These are phyloP conservation scores for Platygyra sinensis DNA, from an alignment of 64 coral and sea anemone genomes.

Conservation along the genomic window DNA sequence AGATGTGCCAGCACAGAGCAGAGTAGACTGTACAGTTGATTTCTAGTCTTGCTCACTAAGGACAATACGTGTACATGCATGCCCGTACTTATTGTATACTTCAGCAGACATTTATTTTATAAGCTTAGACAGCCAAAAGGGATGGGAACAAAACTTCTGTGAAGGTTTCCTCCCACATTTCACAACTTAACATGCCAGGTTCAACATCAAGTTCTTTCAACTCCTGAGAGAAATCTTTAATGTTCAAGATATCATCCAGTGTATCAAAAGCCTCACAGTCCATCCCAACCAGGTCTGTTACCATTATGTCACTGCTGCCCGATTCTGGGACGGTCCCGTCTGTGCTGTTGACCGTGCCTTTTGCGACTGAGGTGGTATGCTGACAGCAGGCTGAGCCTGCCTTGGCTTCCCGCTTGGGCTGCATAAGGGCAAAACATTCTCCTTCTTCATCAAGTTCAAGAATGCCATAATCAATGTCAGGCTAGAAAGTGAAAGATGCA, in stretches of 20 bases:
- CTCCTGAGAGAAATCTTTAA: slow-evolving; percentile 75
- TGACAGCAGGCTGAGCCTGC: slow-evolving; percentile 71
- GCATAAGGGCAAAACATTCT: slow-evolving; percentile 56
- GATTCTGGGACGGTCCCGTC: slow-evolving; percentile 65
- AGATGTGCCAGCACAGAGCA: no score
- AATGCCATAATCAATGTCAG: slow-evolving; percentile 92
- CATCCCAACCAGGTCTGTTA: slow-evolving; percentile 83
- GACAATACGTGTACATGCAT: not conserved
- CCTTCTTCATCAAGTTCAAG: slow-evolving; percentile 88
- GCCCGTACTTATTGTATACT: slow-evolving; percentile 8
- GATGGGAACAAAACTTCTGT: slow-evolving; percentile 94
- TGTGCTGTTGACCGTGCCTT: slow-evolving; percentile 32
- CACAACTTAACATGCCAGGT: slow-evolving; percentile 71
- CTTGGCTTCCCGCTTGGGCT: slow-evolving; percentile 81
- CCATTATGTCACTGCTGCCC: slow-evolving; percentile 30
- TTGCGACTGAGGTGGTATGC: slow-evolving; percentile 18
- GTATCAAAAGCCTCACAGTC: slow-evolving; percentile 62
- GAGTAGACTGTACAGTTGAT: not conserved
- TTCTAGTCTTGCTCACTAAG: not conserved
- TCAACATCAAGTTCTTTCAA: slow-evolving; percentile 82
- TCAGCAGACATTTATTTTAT: not conserved
- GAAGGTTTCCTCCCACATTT: slow-evolving; percentile 99
- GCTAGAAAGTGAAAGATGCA: slow-evolving; percentile 57
- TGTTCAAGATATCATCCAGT: slow-evolving; percentile 81
- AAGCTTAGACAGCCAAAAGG: slow-evolving; percentile 75